Conservation (phyloP, 2,113 vertebrate species). For the Baryphthengus martii region DNA sequence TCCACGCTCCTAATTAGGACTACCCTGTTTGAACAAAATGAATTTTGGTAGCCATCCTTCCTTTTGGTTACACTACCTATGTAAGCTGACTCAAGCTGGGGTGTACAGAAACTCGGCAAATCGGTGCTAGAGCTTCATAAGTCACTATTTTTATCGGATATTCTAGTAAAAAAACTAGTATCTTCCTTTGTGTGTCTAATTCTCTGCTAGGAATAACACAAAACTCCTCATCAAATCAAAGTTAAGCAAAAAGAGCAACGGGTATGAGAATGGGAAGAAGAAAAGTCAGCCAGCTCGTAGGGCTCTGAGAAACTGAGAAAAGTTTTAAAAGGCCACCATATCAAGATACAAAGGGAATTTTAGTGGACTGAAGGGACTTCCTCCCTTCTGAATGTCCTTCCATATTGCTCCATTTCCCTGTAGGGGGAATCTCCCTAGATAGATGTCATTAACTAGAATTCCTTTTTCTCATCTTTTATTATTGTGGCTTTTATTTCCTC, state of each 20-base stretch:
- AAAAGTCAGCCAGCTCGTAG: neutral
- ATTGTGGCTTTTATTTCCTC: slow-evolving; percentile 2
- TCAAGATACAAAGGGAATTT: neutral
- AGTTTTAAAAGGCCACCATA: neutral
- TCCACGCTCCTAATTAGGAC: neutral
- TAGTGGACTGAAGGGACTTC: neutral
- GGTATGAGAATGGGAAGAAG: neutral
- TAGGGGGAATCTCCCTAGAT: neutral
- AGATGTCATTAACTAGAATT: neutral
- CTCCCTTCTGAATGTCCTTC: neutral
- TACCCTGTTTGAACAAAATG: neutral
- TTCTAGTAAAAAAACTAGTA: neutral
- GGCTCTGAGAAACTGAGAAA: neutral
- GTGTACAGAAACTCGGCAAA: neutral
- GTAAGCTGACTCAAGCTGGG: neutral
- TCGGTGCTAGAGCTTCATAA: neutral
- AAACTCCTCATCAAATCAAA: neutral
- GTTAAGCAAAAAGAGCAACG: neutral
- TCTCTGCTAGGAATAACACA: neutral
- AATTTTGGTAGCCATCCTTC: neutral
- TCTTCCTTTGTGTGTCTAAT: neutral
- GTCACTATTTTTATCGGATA: neutral
- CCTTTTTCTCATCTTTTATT: neutral
- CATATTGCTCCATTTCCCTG: neutral
- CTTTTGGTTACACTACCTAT: neutral